Percentiles rank a stretch among this genome's conserved stretches.
These are phyloP conservation scores for Ips nitidus DNA, from an alignment of 1,140 invertebrate genomes.

Conservation along the genomic window DNA sequence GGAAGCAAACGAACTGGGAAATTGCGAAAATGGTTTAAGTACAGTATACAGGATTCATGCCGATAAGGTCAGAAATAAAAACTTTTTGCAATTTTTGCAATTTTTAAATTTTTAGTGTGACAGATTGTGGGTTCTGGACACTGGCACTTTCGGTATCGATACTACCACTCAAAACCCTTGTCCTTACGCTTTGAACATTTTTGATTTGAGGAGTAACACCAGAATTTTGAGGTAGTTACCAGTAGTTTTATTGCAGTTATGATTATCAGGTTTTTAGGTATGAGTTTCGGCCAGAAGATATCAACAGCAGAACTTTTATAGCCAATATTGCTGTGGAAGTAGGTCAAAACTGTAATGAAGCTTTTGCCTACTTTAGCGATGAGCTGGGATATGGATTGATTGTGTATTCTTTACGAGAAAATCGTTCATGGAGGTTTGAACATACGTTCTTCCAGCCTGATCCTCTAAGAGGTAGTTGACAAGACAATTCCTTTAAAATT, in stretches of 20 bases:
- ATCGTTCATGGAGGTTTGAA: conserved; percentile 73
- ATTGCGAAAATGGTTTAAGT: conserved; percentile 70
- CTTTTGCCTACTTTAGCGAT: conserved; percentile 78
- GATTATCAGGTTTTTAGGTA: conserved; percentile 51
- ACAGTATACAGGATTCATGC: conserved; percentile 75
- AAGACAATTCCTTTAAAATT: not conserved
- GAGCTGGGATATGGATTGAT: conserved; percentile 79
- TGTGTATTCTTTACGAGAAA: conserved; percentile 71
- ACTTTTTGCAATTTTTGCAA: not conserved
- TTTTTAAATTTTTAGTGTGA: conserved; percentile 57
- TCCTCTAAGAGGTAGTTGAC: conserved; percentile 61
- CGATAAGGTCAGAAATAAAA: conserved; percentile 54
- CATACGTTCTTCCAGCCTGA: conserved; percentile 80
- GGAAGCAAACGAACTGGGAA: conserved; percentile 70
- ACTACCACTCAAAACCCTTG: conserved; percentile 70
- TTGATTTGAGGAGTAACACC: conserved; percentile 72
- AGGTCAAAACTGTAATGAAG: conserved; percentile 72
- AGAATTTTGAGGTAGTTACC: conserved; percentile 58
- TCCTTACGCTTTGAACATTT: conserved; percentile 72
- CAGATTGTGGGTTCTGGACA: conserved; percentile 78
- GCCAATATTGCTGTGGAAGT: conserved; percentile 80
- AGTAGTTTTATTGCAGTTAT: conserved; percentile 40
- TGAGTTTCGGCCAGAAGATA: conserved; percentile 68
- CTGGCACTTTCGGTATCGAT: conserved; percentile 74
- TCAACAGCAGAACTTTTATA: conserved; percentile 74